Evolutionary conservation across 2,797 vertebrate species (phyloP).

Genomic region (Emys orbicularis): DNA sequence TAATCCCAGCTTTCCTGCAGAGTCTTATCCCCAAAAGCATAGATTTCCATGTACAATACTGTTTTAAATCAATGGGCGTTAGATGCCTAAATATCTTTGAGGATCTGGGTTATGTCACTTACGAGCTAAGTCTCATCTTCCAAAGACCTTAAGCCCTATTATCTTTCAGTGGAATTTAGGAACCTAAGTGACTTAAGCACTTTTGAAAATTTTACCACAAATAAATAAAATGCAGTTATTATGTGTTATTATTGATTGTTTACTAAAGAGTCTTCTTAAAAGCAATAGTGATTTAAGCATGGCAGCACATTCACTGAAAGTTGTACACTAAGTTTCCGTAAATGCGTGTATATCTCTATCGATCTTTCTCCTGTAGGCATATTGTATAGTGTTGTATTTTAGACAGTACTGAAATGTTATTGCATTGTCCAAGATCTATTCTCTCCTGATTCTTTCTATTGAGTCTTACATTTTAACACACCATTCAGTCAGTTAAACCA

Average conservation of each 20-base stretch:
- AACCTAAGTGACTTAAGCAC: not conserved
- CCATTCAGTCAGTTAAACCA: not conserved
- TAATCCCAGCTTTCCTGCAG: too few species aligned
- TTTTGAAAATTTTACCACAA: not conserved
- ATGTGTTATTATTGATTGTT: too few species aligned
- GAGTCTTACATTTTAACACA: not conserved
- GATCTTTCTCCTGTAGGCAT: not conserved
- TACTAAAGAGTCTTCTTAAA: too few species aligned
- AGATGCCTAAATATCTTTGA: not conserved
- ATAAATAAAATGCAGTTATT: not conserved
- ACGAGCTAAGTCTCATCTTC: rapidly evolving
- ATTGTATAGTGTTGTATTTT: not conserved
- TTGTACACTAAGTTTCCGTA: not conserved
- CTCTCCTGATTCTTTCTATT: not conserved
- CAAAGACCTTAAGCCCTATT: rapidly evolving
- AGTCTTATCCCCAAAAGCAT: not conserved
- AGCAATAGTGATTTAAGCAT: too few species aligned
- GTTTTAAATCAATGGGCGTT: not conserved
- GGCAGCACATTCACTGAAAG: not conserved
- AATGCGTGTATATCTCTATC: not conserved
- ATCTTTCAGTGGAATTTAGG: not conserved
- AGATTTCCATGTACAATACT: not conserved
- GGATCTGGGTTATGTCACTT: not conserved
- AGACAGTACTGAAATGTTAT: not conserved
- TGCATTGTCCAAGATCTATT: not conserved